Conservation (phyloP, 2,113 vertebrate species). For the Charina bottae region DNA sequence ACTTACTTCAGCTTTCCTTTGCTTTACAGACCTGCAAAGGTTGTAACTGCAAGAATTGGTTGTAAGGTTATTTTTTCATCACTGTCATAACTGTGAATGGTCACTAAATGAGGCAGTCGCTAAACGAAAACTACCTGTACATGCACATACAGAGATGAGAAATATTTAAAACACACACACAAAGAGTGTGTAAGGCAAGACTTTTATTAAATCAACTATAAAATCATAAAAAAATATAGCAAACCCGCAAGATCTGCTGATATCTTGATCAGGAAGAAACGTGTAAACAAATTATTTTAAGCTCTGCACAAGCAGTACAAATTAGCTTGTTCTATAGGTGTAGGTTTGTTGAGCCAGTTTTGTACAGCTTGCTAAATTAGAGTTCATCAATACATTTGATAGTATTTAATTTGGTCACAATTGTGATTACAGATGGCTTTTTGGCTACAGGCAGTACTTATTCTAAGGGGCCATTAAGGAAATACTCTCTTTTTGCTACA, state of each 20-base stretch:
- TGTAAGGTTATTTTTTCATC: not conserved
- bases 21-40: not conserved
- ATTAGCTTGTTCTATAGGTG: not conserved
- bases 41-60: not conserved
- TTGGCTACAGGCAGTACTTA: not conserved
- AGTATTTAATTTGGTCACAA: not conserved
- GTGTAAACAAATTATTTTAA: not conserved
- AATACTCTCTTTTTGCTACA: not conserved
- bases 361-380: not conserved
- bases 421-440: not conserved
- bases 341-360: not conserved
- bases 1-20: not conserved
- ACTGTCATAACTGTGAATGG: not conserved
- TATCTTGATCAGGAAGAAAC: not conserved
- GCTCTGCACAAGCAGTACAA: not conserved
- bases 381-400: not conserved
- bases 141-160: not conserved
- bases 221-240: not conserved
- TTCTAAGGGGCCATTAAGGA: not conserved
- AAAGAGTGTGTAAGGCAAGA: not conserved
- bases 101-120: not conserved
- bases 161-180: not conserved
- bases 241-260: not conserved
- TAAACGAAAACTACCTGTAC: not conserved
- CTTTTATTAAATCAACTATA: not conserved